A percentile compares a stretch with the other conserved stretches of the same genome.
Evolutionary conservation across 2,888 invertebrate species (phyloP).

Genomic region (Ochropleura plecta): DNA sequence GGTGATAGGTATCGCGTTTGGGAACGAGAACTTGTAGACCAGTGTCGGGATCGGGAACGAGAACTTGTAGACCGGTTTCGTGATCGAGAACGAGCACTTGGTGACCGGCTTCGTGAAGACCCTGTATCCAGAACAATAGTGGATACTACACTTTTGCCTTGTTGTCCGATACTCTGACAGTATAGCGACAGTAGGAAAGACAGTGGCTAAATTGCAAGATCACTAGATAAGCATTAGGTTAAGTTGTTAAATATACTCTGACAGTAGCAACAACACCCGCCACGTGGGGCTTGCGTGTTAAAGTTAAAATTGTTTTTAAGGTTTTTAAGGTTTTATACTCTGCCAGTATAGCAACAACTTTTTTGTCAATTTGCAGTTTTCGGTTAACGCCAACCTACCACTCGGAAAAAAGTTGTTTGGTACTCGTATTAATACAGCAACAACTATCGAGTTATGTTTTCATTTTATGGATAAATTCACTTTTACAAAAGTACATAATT

Average conservation of each 20-base stretch:
- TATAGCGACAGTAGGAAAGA: constrained; percentile 22
- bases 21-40: too few species aligned
- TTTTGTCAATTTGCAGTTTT: constrained; percentile 17
- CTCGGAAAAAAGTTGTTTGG: constrained; percentile 18
- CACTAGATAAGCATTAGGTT: constrained; percentile 12
- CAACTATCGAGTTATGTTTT: constrained; percentile 18
- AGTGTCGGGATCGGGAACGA: too few species aligned
- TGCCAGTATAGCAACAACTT: constrained; percentile 9
- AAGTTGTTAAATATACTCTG: constrained; percentile 21
- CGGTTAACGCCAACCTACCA: constrained; percentile 1
- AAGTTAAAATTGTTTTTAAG: too few species aligned
- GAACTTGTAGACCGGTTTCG: too few species aligned
- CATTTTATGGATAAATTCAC: constrained; percentile 22
- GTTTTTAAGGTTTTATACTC: constrained; percentile 22
- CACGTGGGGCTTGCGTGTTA: too few species aligned
- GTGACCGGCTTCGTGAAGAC: constrained; percentile 21
- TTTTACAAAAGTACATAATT: too few species aligned
- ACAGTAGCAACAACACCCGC: constrained; percentile 23
- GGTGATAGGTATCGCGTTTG: too few species aligned
- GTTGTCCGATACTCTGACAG: constrained; percentile 29
- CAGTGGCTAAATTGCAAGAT: constrained; percentile 20
- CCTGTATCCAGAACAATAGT: constrained; percentile 22
- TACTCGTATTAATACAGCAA: constrained; percentile 29
- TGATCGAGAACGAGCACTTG: too few species aligned
- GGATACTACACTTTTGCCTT: constrained; percentile 25